These are phyloP conservation scores for Sycophaga agraensis DNA, from an alignment of 1,140 invertebrate species.

Conservation along the genomic window DNA sequence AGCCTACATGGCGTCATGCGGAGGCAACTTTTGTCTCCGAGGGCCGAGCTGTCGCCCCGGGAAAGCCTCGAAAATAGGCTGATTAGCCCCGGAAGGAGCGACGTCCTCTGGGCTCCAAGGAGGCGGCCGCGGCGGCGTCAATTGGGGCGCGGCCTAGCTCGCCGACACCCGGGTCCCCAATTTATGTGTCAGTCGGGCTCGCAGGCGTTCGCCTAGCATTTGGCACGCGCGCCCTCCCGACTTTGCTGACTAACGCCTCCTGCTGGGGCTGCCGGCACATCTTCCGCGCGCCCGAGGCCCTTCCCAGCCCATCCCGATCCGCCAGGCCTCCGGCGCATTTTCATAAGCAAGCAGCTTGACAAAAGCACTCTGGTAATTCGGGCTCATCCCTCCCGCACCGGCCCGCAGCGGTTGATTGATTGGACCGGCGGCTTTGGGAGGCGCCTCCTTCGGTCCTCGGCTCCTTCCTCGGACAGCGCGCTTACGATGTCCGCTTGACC, in stretches of 20 bases:
- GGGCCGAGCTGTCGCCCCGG: neutral
- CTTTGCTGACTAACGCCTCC: neutral
- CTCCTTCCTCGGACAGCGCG: too few relatives aligned
- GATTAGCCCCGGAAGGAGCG: neutral
- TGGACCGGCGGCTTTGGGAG: too few relatives aligned
- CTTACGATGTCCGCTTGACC: too few relatives aligned
- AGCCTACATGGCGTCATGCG: too few relatives aligned
- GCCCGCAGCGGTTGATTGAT: too few relatives aligned
- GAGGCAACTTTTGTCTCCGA: too few relatives aligned
- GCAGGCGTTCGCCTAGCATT: too few relatives aligned
- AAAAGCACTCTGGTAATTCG: neutral
- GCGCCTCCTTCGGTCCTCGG: neutral
- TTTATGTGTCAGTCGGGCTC: conserved; percentile 6
- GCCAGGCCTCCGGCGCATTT: neutral
- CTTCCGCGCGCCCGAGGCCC: neutral
- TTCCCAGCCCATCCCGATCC: too few relatives aligned
- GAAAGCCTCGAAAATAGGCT: conserved; percentile 26
- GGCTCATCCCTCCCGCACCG: neutral
- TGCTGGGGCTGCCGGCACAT: neutral
- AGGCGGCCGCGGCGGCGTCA: too few relatives aligned
- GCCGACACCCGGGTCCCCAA: conserved; percentile 1
- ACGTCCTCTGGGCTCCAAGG: neutral
- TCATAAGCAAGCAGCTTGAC: neutral
- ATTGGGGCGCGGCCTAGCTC: conserved; percentile 9
- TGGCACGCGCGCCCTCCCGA: conserved; percentile 4